Evolutionary conservation across 2,113 vertebrate genomes (phyloP).

Genomic region (Sinocyclocheilus anshuiensis): DNA sequence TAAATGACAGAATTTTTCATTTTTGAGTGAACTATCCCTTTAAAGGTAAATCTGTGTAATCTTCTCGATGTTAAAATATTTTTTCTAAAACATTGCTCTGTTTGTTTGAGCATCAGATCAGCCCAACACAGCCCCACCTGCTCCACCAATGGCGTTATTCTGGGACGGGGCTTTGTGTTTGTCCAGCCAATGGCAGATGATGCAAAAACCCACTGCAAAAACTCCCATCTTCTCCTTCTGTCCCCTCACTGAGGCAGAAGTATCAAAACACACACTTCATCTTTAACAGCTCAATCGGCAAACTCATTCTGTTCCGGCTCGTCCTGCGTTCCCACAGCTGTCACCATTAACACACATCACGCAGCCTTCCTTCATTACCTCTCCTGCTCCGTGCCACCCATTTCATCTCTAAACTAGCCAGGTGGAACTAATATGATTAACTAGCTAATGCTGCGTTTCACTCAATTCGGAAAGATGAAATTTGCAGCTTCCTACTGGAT

Average conservation of each 20-base stretch:
- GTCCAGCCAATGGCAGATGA: not conserved
- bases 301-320: not conserved
- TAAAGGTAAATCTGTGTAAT: not conserved
- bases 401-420: not conserved
- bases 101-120: not conserved
- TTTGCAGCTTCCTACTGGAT: not conserved
- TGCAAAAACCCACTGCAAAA: too few relatives aligned
- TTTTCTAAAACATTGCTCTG: not conserved
- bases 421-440: not conserved
- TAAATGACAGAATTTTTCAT: too few relatives aligned
- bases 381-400: not conserved
- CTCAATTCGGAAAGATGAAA: not conserved
- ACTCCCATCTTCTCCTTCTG: too few relatives aligned
- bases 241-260: too few relatives aligned
- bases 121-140: not conserved
- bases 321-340: not conserved
- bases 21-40: too few relatives aligned
- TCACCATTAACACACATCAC: not conserved
- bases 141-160: not conserved
- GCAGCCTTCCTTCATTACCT: not conserved
- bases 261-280: not conserved
- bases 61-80: not conserved
- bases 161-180: not conserved
- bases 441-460: not conserved
- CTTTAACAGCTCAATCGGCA: not conserved